Evolutionary conservation across 1,140 invertebrate genomes (phyloP), one percentile per base, ranked within the genome.

Genomic region (Drosophila albomicans): DNA sequence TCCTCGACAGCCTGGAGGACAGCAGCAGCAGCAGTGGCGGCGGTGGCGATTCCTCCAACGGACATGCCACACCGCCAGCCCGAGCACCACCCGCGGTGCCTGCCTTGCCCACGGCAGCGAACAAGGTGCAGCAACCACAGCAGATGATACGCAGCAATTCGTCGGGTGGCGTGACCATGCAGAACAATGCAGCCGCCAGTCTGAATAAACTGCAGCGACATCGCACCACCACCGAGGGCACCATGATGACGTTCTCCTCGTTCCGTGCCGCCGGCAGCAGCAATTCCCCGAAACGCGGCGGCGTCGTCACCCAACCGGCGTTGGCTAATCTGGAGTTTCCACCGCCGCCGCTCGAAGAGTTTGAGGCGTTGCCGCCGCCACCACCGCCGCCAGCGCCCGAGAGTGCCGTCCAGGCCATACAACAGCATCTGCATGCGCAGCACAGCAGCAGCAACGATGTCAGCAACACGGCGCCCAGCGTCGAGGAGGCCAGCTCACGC

Each of bases 81-180:
- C 52, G 61, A 5, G 73, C 56, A 8, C 72, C 51, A 35, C 70
- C 75, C 25, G 25, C 46, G 6, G 30, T 68, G 4, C 45, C 48
- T 5, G 38, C 64, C 2, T 6, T 51, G 11, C 3, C 66, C 11
- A 94, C 64, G n/a, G 94, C 94, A 2, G 94, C 95, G 45, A 95
- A 95, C 30, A 74, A 63, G n/a, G n/a, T 59, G 1, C 70, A 70
- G 15, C 49, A 71, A 52, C 70, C 88, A 20, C 91, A 92, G 4
- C 96, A 97, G 92, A 97, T 97, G 96, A 97, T 96, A 13, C 94
- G 96, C 2, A 97, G 96, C 81, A 97, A 97, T 92, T 97, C 96
- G 0, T 97, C 96, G 0, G 96, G 96, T 25, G 96, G 96, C 5
- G 96, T 96, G 5, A 96, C 96, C 2, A 95, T 94, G 66, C 92